phyloP scores from a whole-genome alignment of 1,140 invertebrate genomes.

The Pogonognathellus flavescens region DNA sequence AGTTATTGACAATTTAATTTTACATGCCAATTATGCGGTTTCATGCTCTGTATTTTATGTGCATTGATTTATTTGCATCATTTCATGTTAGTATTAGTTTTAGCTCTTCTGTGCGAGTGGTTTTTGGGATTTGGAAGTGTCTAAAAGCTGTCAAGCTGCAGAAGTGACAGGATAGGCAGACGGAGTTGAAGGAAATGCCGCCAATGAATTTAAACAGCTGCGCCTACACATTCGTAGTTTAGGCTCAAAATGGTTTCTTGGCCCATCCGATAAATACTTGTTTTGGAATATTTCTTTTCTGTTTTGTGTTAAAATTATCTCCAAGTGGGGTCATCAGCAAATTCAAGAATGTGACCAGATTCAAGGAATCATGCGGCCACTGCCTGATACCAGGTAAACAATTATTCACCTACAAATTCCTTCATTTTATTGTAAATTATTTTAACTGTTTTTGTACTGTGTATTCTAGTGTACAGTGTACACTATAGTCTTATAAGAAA shows the following conservation, averaged over 20 bases:
- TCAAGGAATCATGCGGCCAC: conserved; percentile 53
- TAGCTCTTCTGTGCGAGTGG: no score
- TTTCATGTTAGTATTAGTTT: no score
- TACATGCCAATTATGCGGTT: no score
- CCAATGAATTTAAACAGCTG: conserved; percentile 32
- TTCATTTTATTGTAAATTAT: not conserved
- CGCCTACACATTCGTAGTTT: conserved; percentile 43
- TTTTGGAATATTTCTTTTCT: conserved; percentile 7
- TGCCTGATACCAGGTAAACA: conserved; percentile 57
- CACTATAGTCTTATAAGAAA: no score
- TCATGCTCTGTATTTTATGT: no score
- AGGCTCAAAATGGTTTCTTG: conserved; percentile 43
- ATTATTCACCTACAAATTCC: not conserved
- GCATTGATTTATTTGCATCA: no score
- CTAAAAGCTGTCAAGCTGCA: conserved; percentile 24
- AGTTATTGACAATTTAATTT: no score
- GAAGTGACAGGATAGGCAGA: not conserved
- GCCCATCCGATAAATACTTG: conserved; percentile 31
- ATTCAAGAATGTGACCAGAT: conserved; percentile 46
- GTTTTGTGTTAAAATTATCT: not conserved
- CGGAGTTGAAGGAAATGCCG: not conserved
- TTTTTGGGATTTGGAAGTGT: not conserved
- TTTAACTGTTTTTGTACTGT: not conserved
- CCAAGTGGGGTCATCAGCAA: not conserved
- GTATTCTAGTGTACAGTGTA: no score